Conservation (phyloP, 2,113 vertebrate species). For the Pelobates fuscus region DNA sequence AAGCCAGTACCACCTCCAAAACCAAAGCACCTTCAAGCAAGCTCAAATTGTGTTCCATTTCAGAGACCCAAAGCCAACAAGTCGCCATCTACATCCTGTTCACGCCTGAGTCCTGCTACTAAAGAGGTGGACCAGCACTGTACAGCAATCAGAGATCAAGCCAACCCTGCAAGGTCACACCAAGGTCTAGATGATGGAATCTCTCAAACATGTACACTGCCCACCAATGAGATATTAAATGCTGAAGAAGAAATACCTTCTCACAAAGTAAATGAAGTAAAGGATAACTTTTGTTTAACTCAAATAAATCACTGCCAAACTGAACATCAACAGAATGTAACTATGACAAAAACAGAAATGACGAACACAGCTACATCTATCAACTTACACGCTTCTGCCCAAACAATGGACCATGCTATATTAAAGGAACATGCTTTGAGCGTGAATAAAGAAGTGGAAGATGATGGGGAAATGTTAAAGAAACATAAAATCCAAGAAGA, state of each 20-base stretch:
- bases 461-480: background rate
- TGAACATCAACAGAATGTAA: background rate
- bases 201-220: conserved; percentile 26
- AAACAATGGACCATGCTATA: background rate
- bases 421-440: conserved; percentile 26
- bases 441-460: conserved; percentile 34
- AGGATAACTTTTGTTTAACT: conserved; percentile 41
- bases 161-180: background rate
- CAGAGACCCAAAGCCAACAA: conserved; percentile 50
- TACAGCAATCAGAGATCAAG: conserved; percentile 33
- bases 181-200: conserved; percentile 15
- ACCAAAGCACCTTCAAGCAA: conserved; percentile 59
- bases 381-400: background rate
- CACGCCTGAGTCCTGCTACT: conserved; percentile 36
- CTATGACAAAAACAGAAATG: background rate
- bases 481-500: conserved; percentile 58
- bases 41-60: conserved; percentile 43
- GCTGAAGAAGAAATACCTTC: conserved; percentile 56
- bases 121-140: conserved; percentile 21
- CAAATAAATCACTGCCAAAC: background rate
- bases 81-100: conserved; percentile 19
- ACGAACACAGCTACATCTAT: background rate
- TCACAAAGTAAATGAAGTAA: conserved; percentile 59
- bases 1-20: conserved; percentile 68
- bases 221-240: conserved; percentile 23